phyloP scores from a whole-genome alignment of 2,113 vertebrate genomes.

The Vanacampus margaritifer region DNA sequence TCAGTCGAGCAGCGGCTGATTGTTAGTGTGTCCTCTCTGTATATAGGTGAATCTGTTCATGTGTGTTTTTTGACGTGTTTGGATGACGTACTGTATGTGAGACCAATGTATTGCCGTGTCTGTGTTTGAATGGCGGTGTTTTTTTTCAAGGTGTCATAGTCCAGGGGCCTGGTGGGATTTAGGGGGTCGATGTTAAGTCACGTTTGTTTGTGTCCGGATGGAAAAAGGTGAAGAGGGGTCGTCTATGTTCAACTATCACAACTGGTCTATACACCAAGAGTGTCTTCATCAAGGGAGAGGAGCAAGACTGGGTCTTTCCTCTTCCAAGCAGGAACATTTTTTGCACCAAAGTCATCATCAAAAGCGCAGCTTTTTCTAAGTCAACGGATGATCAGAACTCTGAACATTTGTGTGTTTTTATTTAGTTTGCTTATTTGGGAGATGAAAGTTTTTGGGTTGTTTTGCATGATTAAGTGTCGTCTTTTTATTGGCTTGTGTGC shows the following conservation, averaged over 20 bases:
- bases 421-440: neutral
- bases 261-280: conserved; percentile 76
- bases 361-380: conserved; percentile 75
- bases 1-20: conserved; percentile 55
- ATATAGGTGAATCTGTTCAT: conserved; percentile 69
- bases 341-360: conserved; percentile 77
- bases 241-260: conserved; percentile 64
- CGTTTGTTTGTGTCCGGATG: conserved; percentile 59
- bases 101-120: conserved; percentile 67
- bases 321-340: conserved; percentile 73
- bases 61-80: conserved; percentile 70
- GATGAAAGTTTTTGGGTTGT: neutral
- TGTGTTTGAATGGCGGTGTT: conserved; percentile 71
- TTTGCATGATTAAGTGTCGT: conserved; percentile 76
- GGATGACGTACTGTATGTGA: conserved; percentile 67
- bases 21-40: conserved; percentile 72
- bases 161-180: conserved; percentile 53
- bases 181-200: conserved; percentile 60
- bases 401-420: conserved; percentile 30
- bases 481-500: conserved; percentile 75
- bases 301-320: conserved; percentile 72
- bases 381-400: conserved; percentile 65
- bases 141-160: conserved; percentile 69
- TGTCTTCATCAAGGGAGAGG: conserved; percentile 72
- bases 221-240: conserved; percentile 21